Evolutionary conservation across 2,888 invertebrate species (phyloP).

Genomic region (Tinea semifulvella): DNA sequence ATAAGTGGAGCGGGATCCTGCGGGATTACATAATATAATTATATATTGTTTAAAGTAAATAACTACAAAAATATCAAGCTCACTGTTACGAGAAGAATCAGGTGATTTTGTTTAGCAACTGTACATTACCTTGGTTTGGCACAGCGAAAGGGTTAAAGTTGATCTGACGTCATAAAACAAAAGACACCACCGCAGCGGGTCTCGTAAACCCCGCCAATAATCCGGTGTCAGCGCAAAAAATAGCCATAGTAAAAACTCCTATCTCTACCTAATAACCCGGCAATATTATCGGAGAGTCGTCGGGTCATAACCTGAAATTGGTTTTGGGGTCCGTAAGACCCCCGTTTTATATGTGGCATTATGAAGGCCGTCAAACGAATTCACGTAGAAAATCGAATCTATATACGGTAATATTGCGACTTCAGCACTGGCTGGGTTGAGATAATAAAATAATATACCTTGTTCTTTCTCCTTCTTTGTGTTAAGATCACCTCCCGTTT

Average conservation of each 20-base stretch:
- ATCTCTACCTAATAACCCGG: conserved; percentile 67
- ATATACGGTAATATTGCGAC: conserved; percentile 65
- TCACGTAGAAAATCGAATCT: conserved; percentile 70
- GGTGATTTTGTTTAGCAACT: no score
- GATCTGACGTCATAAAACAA: conserved; percentile 49
- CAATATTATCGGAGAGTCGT: conserved; percentile 67
- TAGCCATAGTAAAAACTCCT: conserved; percentile 66
- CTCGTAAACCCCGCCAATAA: conserved; percentile 62
- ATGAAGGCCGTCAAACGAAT: conserved; percentile 70
- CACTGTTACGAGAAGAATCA: no score
- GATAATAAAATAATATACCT: conserved; percentile 67
- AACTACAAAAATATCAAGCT: no score
- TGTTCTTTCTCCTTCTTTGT: conserved; percentile 43
- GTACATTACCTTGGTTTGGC: neutral
- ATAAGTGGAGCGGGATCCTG: no score
- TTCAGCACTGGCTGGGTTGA: conserved; percentile 52
- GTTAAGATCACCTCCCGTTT: conserved; percentile 27
- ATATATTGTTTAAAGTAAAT: no score
- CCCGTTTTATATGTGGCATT: conserved; percentile 69
- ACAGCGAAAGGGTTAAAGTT: conserved; percentile 4
- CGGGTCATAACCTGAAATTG: conserved; percentile 69
- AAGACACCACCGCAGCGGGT: conserved; percentile 22
- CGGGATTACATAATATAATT: no score
- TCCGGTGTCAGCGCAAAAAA: conserved; percentile 62
- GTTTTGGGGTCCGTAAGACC: conserved; percentile 68